A percentile compares a stretch with the other conserved stretches of the same genome.
Conservation (phyloP, 2,797 vertebrate species). For the Brotula barbata region DNA sequence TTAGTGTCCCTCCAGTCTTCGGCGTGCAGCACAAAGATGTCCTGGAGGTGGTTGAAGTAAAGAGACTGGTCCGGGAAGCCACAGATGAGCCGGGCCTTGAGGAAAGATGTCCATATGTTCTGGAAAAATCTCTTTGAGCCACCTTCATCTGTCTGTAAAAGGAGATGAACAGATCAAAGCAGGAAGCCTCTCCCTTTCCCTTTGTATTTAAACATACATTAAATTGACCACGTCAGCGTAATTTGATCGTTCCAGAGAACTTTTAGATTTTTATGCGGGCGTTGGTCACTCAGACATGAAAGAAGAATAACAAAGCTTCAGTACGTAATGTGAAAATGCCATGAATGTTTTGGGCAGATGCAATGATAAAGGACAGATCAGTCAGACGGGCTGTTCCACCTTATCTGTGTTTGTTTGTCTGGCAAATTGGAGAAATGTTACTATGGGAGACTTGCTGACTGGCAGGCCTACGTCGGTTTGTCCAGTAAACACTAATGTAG, state of each 20-base stretch:
- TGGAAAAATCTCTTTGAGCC: constrained; percentile 77
- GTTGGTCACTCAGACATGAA: neutral
- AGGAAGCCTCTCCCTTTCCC: neutral
- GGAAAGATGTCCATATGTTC: constrained; percentile 81
- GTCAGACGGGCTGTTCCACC: neutral
- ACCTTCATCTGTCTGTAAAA: constrained; percentile 78
- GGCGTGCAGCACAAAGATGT: constrained; percentile 68
- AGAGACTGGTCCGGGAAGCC: constrained; percentile 75
- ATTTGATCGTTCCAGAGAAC: constrained; percentile 20
- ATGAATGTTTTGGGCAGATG: constrained; percentile 1
- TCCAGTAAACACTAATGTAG: too few relatives aligned
- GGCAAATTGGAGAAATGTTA: constrained; percentile 1
- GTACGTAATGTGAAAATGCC: too few relatives aligned
- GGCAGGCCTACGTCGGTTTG: neutral
- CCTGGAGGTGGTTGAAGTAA: constrained; percentile 80
- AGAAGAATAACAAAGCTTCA: neutral
- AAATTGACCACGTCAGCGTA: too few relatives aligned
- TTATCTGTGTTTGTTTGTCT: neutral
- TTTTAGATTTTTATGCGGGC: too few relatives aligned
- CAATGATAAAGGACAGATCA: neutral
- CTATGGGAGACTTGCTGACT: neutral
- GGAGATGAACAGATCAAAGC: neutral
- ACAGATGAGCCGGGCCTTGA: constrained; percentile 82
- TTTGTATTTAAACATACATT: constrained; percentile 3
- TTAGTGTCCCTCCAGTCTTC: constrained; percentile 70